These are phyloP conservation scores for Macrosoma leucophasiata DNA, from an alignment of 2,888 invertebrate species.

Conservation along the genomic window DNA sequence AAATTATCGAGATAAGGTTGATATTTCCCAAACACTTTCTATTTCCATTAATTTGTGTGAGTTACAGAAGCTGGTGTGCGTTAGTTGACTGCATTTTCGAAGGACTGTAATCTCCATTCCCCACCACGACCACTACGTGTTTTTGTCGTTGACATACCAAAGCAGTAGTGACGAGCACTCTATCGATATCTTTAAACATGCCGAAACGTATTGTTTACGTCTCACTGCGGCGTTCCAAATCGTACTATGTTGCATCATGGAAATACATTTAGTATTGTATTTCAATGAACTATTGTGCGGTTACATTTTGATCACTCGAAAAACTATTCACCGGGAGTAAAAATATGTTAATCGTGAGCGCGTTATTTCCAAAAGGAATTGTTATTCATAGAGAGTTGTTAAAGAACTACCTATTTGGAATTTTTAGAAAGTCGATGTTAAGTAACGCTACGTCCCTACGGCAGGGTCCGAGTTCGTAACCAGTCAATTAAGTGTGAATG, in stretches of 20 bases:
- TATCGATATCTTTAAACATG: constrained; percentile 37
- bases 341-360: constrained; percentile 24
- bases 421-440: constrained; percentile 70
- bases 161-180: constrained; percentile 42
- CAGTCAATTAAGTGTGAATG: constrained; percentile 73
- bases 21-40: constrained; percentile 30
- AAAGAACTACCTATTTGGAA: constrained; percentile 55
- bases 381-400: constrained; percentile 40
- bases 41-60: constrained; percentile 41
- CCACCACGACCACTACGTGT: constrained; percentile 49
- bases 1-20: constrained; percentile 33
- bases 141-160: constrained; percentile 62
- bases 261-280: constrained; percentile 21
- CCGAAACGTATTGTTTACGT: not conserved
- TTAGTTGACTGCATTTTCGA: constrained; percentile 65
- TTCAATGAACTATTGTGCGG: constrained; percentile 16
- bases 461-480: constrained; percentile 69
- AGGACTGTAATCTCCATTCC: constrained; percentile 58
- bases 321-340: constrained; percentile 17
- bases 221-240: no score
- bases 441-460: constrained; percentile 65
- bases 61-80: constrained; percentile 54
- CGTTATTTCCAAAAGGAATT: constrained; percentile 49
- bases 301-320: constrained; percentile 17
- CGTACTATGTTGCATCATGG: constrained; percentile 21